Evolutionary conservation across 1,140 invertebrate species (phyloP).

Genomic region (Nilaparvata lugens): DNA sequence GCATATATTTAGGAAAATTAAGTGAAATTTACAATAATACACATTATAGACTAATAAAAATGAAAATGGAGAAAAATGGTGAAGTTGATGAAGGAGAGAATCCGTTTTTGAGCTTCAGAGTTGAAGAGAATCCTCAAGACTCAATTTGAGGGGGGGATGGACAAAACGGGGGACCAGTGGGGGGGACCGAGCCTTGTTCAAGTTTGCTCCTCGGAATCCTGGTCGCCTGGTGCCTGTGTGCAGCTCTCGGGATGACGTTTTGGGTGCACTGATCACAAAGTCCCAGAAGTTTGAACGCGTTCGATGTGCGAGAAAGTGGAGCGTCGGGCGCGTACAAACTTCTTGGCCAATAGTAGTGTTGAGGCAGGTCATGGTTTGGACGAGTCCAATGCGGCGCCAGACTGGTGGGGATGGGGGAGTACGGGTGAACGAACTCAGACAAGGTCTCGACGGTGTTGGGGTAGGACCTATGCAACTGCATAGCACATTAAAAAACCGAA

Average conservation of each 20-base stretch:
- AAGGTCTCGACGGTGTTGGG: background rate
- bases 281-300: background rate
- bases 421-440: background rate
- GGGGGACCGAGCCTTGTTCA: too few relatives aligned
- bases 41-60: too few relatives aligned
- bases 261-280: background rate
- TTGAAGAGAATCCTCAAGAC: too few relatives aligned
- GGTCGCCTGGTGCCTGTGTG: background rate
- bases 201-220: background rate
- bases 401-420: background rate
- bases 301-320: background rate
- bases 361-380: slow-evolving; percentile 3
- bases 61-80: too few relatives aligned
- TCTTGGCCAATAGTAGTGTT: background rate
- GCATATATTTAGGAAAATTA: too few relatives aligned
- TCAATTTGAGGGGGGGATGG: too few relatives aligned
- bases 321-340: background rate
- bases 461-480: background rate
- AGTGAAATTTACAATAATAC: too few relatives aligned
- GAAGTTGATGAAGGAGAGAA: too few relatives aligned
- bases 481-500: background rate
- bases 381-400: background rate
- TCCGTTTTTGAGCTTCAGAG: too few relatives aligned
- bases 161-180: too few relatives aligned
- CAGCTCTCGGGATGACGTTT: background rate